A percentile compares a stretch with the other conserved stretches of the same genome.
These are phyloP conservation scores for Hypercompe scribonia DNA, from an alignment of 2,888 invertebrate genomes.

Conservation along the genomic window DNA sequence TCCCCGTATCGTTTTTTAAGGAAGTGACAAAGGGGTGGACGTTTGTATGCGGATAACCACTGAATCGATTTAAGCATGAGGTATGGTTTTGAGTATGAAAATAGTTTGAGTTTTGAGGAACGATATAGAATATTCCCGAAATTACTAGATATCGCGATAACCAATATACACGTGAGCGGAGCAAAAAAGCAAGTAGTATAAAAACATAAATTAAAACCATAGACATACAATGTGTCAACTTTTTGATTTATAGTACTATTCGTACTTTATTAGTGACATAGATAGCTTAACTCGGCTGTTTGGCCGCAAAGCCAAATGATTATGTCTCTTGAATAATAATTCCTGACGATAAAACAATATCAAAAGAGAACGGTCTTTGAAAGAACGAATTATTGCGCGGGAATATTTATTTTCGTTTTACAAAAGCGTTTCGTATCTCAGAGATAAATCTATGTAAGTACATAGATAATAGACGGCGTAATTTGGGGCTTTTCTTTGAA, in stretches of 20 bases:
- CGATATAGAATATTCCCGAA: too few species aligned
- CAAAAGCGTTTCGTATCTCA: background rate
- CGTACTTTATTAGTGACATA: background rate
- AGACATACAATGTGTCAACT: background rate
- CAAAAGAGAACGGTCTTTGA: constrained; percentile 4
- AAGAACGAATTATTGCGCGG: background rate
- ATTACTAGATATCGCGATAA: too few species aligned
- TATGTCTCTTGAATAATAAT: constrained; percentile 6
- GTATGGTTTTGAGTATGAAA: too few species aligned
- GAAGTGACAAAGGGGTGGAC: too few species aligned
- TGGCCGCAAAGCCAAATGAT: background rate
- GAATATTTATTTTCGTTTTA: constrained; percentile 7
- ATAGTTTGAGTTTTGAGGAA: too few species aligned
- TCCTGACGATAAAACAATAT: constrained; percentile 2
- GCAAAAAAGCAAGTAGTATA: too few species aligned
- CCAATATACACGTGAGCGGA: too few species aligned
- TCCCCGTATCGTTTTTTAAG: too few species aligned
- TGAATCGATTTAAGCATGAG: too few species aligned
- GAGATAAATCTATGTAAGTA: constrained; percentile 1
- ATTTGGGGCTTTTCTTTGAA: constrained; percentile 7
- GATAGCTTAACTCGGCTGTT: background rate
- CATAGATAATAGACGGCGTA: background rate
- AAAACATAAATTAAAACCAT: background rate
- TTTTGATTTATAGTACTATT: background rate
- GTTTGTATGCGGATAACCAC: too few species aligned